Conservation (phyloP, 1,140 invertebrate genomes). For the Drosophila dunni region DNA sequence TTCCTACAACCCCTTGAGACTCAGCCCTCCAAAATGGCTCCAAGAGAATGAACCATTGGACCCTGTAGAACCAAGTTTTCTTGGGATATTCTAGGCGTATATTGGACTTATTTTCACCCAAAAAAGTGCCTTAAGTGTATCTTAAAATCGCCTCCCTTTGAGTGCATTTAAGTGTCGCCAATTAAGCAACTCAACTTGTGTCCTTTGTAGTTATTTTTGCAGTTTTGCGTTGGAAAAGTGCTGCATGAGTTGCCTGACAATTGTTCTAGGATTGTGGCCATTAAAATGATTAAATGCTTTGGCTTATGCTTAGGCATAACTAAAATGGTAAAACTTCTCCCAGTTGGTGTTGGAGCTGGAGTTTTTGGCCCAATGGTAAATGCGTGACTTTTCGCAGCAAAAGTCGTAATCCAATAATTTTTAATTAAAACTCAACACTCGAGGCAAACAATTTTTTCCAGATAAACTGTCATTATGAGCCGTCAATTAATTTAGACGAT, state of each 20-base stretch:
- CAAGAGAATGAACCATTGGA: too few species aligned
- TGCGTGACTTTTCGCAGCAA: constrained; percentile 57
- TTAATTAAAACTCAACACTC: constrained; percentile 83
- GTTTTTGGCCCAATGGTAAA: constrained; percentile 40
- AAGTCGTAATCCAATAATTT: constrained; percentile 79
- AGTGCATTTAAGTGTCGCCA: background rate
- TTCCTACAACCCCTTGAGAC: too few species aligned
- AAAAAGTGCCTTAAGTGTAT: too few species aligned
- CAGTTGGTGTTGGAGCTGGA: background rate
- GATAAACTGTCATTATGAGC: constrained; percentile 83
- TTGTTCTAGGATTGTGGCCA: constrained; percentile 59
- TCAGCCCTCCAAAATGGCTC: too few species aligned
- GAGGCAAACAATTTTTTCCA: constrained; percentile 83
- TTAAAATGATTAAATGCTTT: constrained; percentile 84
- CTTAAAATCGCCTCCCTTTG: background rate
- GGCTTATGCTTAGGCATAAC: constrained; percentile 83
- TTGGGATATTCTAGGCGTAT: too few species aligned
- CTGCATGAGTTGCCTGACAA: constrained; percentile 25
- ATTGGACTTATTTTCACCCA: too few species aligned
- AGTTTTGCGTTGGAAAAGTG: constrained; percentile 21
- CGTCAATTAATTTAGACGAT: constrained; percentile 81
- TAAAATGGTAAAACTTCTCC: constrained; percentile 50
- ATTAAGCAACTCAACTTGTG: background rate
- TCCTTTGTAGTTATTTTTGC: constrained; percentile 7
- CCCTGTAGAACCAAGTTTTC: too few species aligned